Percentiles rank a stretch among this genome's conserved stretches.
These are phyloP conservation scores for Oligia strigilis DNA, from an alignment of 2,888 invertebrate genomes.

Conservation along the genomic window DNA sequence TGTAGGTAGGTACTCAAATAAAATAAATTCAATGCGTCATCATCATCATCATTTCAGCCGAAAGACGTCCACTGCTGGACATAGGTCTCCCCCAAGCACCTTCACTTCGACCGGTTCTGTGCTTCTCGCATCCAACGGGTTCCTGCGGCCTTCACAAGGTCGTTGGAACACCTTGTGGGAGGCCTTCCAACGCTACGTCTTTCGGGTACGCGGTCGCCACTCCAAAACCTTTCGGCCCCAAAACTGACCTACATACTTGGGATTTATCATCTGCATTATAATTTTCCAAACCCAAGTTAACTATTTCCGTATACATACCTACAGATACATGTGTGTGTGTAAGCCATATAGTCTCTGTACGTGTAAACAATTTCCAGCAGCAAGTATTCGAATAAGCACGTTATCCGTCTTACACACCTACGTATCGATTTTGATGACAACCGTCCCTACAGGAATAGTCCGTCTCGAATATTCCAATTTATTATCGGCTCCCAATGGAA, in stretches of 20 bases:
- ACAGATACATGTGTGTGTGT: neutral
- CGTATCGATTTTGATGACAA: slow-evolving; percentile 52
- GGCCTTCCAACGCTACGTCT: too few species aligned
- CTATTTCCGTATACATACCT: neutral
- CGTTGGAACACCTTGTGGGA: too few species aligned
- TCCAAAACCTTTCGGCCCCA: too few species aligned
- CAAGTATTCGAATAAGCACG: slow-evolving; percentile 13
- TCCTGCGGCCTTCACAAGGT: too few species aligned
- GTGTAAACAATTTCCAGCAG: slow-evolving; percentile 18
- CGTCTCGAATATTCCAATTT: slow-evolving; percentile 61
- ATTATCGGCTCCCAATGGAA: slow-evolving; percentile 48
- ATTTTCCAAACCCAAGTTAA: neutral
- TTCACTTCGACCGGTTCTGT: too few species aligned
- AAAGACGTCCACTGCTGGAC: too few species aligned
- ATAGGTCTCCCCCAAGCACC: too few species aligned
- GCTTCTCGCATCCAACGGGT: too few species aligned
- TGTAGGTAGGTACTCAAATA: too few species aligned
- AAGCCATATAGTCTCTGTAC: neutral
- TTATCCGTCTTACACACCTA: slow-evolving; percentile 37
- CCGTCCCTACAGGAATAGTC: slow-evolving; percentile 36
- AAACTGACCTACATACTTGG: neutral
- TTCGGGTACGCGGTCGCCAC: too few species aligned
- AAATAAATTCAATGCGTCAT: neutral
- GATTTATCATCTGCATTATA: neutral
- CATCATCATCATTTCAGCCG: too few species aligned